Conservation (phyloP, 2,888 invertebrate species). For the Masnerella sp. region DNA sequence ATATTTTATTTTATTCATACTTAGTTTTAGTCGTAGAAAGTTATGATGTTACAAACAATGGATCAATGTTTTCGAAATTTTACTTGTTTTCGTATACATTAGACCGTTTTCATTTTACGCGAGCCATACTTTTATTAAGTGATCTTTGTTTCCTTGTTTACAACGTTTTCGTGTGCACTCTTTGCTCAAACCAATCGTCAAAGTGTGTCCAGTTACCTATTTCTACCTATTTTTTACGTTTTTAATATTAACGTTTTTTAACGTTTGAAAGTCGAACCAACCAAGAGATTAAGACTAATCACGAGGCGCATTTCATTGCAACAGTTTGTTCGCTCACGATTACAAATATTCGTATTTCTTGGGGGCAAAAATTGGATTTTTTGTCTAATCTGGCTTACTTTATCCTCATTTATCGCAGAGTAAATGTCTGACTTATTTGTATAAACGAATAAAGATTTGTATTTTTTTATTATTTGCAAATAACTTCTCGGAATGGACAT, state of each 20-base stretch:
- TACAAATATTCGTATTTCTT: conserved; percentile 20
- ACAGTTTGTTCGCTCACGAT: no score
- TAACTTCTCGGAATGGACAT: neutral
- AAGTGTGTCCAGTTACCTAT: conserved; percentile 12
- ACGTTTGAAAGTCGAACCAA: conserved; percentile 21
- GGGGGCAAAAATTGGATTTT: conserved; percentile 45
- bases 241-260: conserved; percentile 35
- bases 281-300: conserved; percentile 49
- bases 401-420: no score
- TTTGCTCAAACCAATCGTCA: conserved; percentile 42
- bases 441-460: neutral
- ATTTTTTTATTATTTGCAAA: conserved; percentile 8
- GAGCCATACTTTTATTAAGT: conserved; percentile 13
- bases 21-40: no score
- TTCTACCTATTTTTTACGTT: conserved; percentile 42
- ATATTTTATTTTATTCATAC: no score
- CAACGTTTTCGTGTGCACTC: conserved; percentile 25
- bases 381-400: no score
- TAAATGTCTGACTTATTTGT: conserved; percentile 8
- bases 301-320: conserved; percentile 44
- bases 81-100: conserved; percentile 8
- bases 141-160: conserved; percentile 12
- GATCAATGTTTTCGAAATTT: conserved; percentile 13
- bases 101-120: conserved; percentile 30
- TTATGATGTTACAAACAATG: neutral